These are phyloP conservation scores for Parotocinclus haroldoi DNA, from an alignment of 2,797 vertebrate genomes.

Conservation along the genomic window DNA sequence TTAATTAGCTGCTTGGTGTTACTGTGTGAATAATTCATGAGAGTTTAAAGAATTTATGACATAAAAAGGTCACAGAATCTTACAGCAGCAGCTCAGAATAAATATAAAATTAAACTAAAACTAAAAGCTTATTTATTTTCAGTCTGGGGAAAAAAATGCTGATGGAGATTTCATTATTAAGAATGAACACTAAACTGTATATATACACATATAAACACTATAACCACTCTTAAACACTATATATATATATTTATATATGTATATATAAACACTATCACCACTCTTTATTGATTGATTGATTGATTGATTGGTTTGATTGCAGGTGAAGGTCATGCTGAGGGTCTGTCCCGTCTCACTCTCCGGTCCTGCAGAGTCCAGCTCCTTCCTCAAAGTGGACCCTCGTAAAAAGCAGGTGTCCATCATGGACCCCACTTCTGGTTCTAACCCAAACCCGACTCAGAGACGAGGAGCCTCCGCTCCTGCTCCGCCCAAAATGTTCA, in stretches of 20 bases:
- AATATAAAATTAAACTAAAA: neutral
- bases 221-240: no score
- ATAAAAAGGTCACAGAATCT: no score
- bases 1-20: neutral
- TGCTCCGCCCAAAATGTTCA: conserved; percentile 95
- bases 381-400: conserved; percentile 93
- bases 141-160: no score
- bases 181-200: no score
- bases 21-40: neutral
- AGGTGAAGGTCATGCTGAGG: conserved; percentile 98
- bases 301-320: neutral
- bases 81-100: neutral
- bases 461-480: conserved; percentile 79
- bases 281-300: neutral
- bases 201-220: no score
- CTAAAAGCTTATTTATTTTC: no score
- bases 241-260: no score
- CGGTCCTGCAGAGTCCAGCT: conserved; percentile 85
- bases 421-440: conserved; percentile 83
- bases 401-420: conserved; percentile 95
- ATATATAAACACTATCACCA: no score
- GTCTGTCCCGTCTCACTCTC: conserved; percentile 82
- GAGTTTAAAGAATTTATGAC: no score
- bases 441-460: conserved; percentile 67
- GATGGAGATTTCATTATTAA: no score